Evolutionary conservation across 1,140 invertebrate species (phyloP), one percentile per base, ranked within the genome.

Genomic region (Saccostrea echinata): DNA sequence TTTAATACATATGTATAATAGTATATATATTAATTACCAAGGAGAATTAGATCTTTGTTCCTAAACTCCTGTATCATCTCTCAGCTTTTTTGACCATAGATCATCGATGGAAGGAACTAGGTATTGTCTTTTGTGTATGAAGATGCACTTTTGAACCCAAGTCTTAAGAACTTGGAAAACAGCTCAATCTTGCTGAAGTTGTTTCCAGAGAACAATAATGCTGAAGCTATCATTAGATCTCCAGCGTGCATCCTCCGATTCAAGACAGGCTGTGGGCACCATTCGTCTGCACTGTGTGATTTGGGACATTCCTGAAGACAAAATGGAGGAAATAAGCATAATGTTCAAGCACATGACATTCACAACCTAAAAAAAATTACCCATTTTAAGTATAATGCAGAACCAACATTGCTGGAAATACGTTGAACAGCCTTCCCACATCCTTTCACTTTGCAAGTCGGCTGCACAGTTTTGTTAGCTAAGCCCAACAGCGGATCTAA

Each of bases 81-180:
- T 43, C 16, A 51, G 57, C 16, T 85, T 30, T 24, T 85, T 13
- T 21, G 68, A 21, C 84, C 84, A 85, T 27, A 51, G 24, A 24
- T 76, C n/a, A 24, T 85, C 84, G 24, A 85, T 52, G 33, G 84
- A 85, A 1, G 84, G 84, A 16, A 85, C 61, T 24, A 86, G 9
- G 71, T 86, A 86, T 71, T 21, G 21, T 35, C 52, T 51, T n/a
- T 86, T 11, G 24, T 12, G 21, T 55, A 86, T 30, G 43, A 55
- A 3, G 68, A 80, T 0, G 43, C 18, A 55, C 30, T 81, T 4
- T 80, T 9, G 24, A 80, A 27, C 12, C 64, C 64, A 21, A 86
- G 43, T 1, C 52, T 80, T 24, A 86, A 18, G 33, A 81, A 24
- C 21, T 86, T 76, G 13, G 52, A 71, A 27, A 86, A 80, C 21